These are phyloP conservation scores for Apostichopus japonicus DNA, from an alignment of 35 echinoderm and acorn worm genomes.

Conservation along the genomic window DNA sequence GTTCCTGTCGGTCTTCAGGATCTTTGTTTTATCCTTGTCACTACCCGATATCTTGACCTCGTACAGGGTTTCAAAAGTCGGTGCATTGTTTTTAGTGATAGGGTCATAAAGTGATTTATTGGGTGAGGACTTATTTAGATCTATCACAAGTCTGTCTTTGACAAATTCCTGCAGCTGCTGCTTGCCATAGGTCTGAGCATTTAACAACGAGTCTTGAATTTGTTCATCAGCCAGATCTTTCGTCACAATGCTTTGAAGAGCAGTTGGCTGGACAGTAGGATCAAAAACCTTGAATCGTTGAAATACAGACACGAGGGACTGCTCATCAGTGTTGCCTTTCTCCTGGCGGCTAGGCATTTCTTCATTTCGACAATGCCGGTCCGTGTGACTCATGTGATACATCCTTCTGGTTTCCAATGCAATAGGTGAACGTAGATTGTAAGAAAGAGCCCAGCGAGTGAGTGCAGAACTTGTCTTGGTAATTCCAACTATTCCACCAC, in stretches of 20 bases:
- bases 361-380: not conserved
- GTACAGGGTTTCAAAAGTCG: slow-evolving; percentile 51
- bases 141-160: not conserved
- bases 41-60: slow-evolving; percentile 11
- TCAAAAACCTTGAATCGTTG: not conserved
- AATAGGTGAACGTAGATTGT: slow-evolving; percentile 59
- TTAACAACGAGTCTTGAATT: slow-evolving; percentile 54
- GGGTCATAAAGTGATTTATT: too few species aligned
- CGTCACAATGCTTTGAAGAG: slow-evolving; percentile 45
- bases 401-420: slow-evolving; percentile 31
- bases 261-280: not conserved
- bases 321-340: not conserved
- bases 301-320: not conserved
- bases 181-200: slow-evolving; percentile 27
- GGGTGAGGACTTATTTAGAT: not conserved
- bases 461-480: slow-evolving; percentile 59
- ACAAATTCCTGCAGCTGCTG: slow-evolving; percentile 24
- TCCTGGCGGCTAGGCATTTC: not conserved
- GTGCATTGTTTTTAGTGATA: not conserved
- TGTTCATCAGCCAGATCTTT: slow-evolving; percentile 11
- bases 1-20: slow-evolving; percentile 24
- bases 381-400: not conserved
- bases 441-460: slow-evolving; percentile 63
- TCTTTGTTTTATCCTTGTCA: slow-evolving; percentile 11
- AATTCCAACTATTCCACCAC: slow-evolving; percentile 65